Evolutionary conservation across 2,888 invertebrate genomes (phyloP), one percentile per base, ranked within the genome.

Genomic region (Drosophila meridiana): DNA sequence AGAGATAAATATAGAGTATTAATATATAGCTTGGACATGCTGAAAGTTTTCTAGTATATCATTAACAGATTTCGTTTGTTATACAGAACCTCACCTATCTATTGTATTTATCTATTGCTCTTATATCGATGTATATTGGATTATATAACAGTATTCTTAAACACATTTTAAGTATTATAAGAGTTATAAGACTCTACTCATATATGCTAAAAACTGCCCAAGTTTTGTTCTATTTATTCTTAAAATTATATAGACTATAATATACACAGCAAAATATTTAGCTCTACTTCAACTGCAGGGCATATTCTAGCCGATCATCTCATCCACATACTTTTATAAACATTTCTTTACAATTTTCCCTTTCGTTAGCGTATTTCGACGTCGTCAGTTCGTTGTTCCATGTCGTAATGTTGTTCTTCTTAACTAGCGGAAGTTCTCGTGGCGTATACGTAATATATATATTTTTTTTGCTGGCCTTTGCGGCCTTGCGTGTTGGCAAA

Each of bases 391-490:
- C 30, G 3, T 0, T 32, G n/a, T 2, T 20, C 7, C 2, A 0
- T 20, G 30, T 26, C 28, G n/a, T 11, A 11, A 36, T 50, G 59
- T 26, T 45, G 45, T 63, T 57, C 30, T 40, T 56, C 26, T 50
- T 34, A 72, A 52, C 80, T 82, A 64, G 80, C 88, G 85, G 88
- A 86, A 88, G 88, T 86, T 55, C 82, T 77, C 82, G 80, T 85
- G 80, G 77, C 86, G 86, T 85, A 83, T 88, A 85, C 83, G 83
- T 86, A 88, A 85, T 85, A 87, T 63, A 78, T 86, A 80, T 68
- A 20, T 20, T 20, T 20, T 20, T 20, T 20, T 64, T 69, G 73
- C 75, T 61, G 70, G 68, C 60, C 47, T 40, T 52, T 36, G n/a
- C 52, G 52, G 52, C 67, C 72, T 87, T 74, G 88, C 88, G 86